Evolutionary conservation across 2,797 vertebrate genomes (phyloP).

Genomic region (Taenioides sp.): DNA sequence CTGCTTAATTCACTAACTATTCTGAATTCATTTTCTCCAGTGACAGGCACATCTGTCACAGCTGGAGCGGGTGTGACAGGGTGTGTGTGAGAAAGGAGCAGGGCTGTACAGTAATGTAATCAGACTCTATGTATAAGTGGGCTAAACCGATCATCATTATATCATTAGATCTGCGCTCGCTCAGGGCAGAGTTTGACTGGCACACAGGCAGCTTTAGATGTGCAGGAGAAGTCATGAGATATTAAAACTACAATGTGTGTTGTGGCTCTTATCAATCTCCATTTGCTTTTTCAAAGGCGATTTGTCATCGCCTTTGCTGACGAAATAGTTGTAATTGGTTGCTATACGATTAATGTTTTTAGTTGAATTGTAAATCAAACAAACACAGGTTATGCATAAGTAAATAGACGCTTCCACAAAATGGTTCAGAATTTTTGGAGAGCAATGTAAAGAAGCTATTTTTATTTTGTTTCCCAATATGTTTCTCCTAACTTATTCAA

Average conservation of each 20-base stretch:
- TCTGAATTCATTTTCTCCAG: constrained; percentile 82
- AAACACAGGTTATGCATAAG: neutral
- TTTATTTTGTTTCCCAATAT: too few relatives aligned
- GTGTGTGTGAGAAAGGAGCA: constrained; percentile 21
- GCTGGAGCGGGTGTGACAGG: constrained; percentile 54
- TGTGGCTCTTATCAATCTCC: neutral
- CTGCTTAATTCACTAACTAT: constrained; percentile 86
- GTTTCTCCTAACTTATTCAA: neutral
- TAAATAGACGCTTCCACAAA: neutral
- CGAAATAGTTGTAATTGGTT: neutral
- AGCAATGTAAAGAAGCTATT: too few relatives aligned
- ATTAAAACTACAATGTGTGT: neutral
- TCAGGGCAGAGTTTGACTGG: neutral
- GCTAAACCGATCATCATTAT: constrained; percentile 39
- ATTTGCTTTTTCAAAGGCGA: neutral
- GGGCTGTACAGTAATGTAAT: constrained; percentile 32
- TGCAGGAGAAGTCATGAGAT: neutral
- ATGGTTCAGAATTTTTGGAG: neutral
- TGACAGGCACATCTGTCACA: constrained; percentile 82
- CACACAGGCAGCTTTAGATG: constrained; percentile 7
- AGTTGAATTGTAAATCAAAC: neutral
- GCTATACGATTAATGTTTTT: neutral
- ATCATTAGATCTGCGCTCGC: constrained; percentile 8
- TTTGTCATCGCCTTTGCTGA: neutral
- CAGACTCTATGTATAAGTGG: constrained; percentile 23